These are phyloP conservation scores for Eublepharis macularius DNA, from an alignment of 2,113 vertebrate species.

Conservation along the genomic window DNA sequence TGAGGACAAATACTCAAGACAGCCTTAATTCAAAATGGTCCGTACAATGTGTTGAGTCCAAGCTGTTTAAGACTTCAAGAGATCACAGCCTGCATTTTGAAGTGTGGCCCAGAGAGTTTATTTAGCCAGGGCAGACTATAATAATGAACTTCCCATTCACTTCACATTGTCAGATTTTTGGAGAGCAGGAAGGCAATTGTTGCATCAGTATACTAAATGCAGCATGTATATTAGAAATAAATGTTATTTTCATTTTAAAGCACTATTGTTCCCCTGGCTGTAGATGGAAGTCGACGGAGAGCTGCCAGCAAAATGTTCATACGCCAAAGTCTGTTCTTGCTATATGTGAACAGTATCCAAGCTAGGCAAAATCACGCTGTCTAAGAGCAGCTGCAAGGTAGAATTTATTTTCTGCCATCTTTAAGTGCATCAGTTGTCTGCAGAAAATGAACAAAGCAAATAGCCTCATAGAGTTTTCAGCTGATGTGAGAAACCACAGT, in stretches of 20 bases:
- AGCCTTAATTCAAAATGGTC: neutral
- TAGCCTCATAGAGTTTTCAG: neutral
- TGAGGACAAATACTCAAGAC: neutral
- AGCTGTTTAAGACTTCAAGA: neutral
- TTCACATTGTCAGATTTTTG: neutral
- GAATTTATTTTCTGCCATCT: constrained; percentile 27
- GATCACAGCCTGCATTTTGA: neutral
- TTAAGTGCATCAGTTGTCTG: constrained; percentile 7
- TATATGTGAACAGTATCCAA: neutral
- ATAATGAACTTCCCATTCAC: neutral
- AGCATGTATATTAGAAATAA: neutral
- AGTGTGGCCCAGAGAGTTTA: neutral
- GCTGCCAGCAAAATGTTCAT: neutral
- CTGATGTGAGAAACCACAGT: constrained; percentile 16
- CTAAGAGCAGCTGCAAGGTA: neutral
- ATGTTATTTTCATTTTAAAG: neutral
- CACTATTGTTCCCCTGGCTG: neutral
- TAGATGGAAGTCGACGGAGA: neutral
- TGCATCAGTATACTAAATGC: neutral
- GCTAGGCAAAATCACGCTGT: neutral
- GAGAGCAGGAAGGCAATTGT: too few relatives aligned
- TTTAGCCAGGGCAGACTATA: neutral
- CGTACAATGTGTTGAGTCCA: neutral
- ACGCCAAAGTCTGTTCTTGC: neutral
- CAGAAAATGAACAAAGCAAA: neutral